Conservation (phyloP, 2,797 vertebrate genomes). For the Taenioides sp. region DNA sequence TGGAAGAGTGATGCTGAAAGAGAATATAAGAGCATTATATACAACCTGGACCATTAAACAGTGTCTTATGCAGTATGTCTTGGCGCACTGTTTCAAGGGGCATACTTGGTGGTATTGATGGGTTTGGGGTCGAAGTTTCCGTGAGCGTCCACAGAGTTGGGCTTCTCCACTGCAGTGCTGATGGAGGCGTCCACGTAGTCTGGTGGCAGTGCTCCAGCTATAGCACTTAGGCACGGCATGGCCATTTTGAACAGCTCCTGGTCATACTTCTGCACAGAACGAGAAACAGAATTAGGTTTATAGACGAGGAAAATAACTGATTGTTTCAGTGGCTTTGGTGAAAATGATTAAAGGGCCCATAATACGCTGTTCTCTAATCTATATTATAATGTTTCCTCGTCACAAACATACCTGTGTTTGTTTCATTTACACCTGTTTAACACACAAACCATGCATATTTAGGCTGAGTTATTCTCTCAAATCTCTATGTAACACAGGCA, state of each 20-base stretch:
- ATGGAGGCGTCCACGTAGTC: conserved; percentile 93
- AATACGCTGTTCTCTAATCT: no score
- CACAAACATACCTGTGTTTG: no score
- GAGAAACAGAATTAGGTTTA: conserved; percentile 2
- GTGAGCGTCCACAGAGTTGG: conserved; percentile 88
- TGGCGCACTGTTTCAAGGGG: conserved; percentile 16
- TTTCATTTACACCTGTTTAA: no score
- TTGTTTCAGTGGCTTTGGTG: neutral
- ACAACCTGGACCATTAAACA: neutral
- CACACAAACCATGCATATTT: no score
- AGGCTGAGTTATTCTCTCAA: no score
- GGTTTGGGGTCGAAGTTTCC: conserved; percentile 99
- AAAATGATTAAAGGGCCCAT: no score
- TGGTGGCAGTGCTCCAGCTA: conserved; percentile 93
- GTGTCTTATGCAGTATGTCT: neutral
- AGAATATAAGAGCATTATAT: conserved; percentile 3
- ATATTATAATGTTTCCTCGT: no score
- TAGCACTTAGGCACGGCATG: conserved; percentile 96
- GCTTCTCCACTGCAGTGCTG: conserved; percentile 86
- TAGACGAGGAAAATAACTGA: neutral
- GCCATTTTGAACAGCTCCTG: conserved; percentile 97
- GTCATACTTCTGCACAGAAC: conserved; percentile 88
- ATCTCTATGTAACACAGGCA: no score
- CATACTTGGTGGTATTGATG: conserved; percentile 91
- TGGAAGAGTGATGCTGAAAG: conserved; percentile 87